Percentiles rank a stretch among this genome's conserved stretches.
These are phyloP conservation scores for Ruditapes philippinarum DNA, from an alignment of 1,140 invertebrate species.

Conservation along the genomic window DNA sequence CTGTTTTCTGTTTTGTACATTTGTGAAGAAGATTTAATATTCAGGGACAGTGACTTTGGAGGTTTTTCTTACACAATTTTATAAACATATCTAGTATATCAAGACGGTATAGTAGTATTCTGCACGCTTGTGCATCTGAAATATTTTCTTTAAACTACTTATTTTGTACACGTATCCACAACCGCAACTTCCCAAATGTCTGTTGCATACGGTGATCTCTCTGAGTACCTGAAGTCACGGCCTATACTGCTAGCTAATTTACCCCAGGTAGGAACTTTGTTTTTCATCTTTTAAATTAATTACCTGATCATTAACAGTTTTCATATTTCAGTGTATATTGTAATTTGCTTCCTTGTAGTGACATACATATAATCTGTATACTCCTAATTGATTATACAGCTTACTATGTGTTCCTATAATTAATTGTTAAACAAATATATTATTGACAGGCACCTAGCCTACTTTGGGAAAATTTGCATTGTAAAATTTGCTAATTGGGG, in stretches of 20 bases:
- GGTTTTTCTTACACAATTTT: neutral
- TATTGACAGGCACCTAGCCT: no score
- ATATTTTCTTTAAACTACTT: neutral
- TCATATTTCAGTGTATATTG: no score
- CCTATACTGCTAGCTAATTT: slow-evolving; percentile 38
- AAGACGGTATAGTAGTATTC: neutral
- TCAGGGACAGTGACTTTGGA: neutral
- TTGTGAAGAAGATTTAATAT: slow-evolving; percentile 32
- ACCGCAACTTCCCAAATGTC: slow-evolving; percentile 32
- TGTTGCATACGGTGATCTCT: slow-evolving; percentile 22
- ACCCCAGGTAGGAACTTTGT: slow-evolving; percentile 39
- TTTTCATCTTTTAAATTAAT: neutral
- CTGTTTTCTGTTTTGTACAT: no score
- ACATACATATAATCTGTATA: no score
- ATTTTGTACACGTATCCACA: neutral
- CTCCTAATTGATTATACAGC: no score
- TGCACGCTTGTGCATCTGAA: slow-evolving; percentile 27
- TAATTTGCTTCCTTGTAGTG: slow-evolving; percentile 4
- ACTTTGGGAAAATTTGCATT: no score
- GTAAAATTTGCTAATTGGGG: no score
- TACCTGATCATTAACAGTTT: neutral
- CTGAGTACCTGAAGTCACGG: slow-evolving; percentile 23
- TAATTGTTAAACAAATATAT: no score
- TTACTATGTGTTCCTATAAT: no score
- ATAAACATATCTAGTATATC: slow-evolving; percentile 1